Evolutionary conservation across 2,797 vertebrate genomes (phyloP).

Genomic region (Dipus sagitta): DNA sequence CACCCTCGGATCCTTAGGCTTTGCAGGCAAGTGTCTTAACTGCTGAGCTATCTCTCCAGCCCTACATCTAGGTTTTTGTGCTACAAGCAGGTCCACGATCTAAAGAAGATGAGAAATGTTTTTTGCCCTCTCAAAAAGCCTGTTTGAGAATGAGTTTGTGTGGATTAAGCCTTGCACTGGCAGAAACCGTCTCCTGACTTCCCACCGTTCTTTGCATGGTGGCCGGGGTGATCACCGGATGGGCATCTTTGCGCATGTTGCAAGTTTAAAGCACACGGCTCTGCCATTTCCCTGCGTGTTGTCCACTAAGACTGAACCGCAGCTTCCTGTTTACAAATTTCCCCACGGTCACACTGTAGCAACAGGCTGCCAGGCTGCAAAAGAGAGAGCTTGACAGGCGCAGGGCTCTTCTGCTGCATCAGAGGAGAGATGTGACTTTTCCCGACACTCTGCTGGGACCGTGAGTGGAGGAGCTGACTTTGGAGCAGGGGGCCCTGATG

Average conservation of each 20-base stretch:
- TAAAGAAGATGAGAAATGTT: not conserved
- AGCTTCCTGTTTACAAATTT: constrained; percentile 71
- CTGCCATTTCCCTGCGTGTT: not conserved
- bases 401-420: not conserved
- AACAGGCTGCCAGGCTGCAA: not conserved
- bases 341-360: constrained; percentile 10
- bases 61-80: not conserved
- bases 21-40: too few relatives aligned
- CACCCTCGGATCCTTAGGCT: too few relatives aligned
- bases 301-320: constrained; percentile 13
- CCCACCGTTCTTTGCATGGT: not conserved
- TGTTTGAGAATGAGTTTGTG: not conserved
- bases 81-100: not conserved
- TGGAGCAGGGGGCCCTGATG: not conserved
- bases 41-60: too few relatives aligned
- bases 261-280: fast-evolving
- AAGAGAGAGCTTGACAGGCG: not conserved
- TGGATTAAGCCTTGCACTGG: not conserved
- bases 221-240: not conserved
- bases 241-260: not conserved
- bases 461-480: not conserved
- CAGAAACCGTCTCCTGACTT: not conserved
- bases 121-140: not conserved
- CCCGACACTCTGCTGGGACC: not conserved
- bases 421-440: not conserved